These are phyloP conservation scores for Pissodes strobi DNA, from an alignment of 1,140 invertebrate species.

Conservation along the genomic window DNA sequence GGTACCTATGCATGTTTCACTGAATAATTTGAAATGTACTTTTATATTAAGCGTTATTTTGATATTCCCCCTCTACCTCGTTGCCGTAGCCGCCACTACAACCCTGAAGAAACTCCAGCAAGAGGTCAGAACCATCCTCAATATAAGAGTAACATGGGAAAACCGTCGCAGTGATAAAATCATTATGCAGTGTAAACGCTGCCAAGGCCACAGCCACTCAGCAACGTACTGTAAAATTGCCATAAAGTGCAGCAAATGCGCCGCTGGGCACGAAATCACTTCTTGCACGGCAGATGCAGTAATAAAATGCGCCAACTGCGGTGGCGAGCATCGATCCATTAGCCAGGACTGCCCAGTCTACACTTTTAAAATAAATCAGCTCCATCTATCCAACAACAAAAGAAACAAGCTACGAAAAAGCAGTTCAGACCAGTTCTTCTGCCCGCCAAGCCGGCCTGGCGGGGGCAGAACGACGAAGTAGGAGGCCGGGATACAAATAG, in stretches of 20 bases:
- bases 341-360: conserved; percentile 13
- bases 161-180: conserved; percentile 6
- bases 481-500: too few relatives aligned
- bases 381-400: too few relatives aligned
- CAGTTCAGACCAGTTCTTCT: too few relatives aligned
- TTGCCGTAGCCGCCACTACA: not conserved
- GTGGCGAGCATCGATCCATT: conserved; percentile 8
- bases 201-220: conserved; percentile 45
- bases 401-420: too few relatives aligned
- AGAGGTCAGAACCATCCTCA: not conserved
- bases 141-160: conserved; percentile 6
- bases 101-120: not conserved
- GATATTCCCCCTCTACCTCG: not conserved
- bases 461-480: too few relatives aligned
- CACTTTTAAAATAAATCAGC: not conserved
- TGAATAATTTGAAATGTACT: too few relatives aligned
- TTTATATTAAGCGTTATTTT: too few relatives aligned
- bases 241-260: conserved; percentile 42
- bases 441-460: too few relatives aligned
- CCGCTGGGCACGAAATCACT: conserved; percentile 33
- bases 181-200: conserved; percentile 43
- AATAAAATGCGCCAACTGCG: conserved; percentile 25
- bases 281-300: not conserved
- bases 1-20: too few relatives aligned
- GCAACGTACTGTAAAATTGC: conserved; percentile 27